Evolutionary conservation across 1,140 invertebrate genomes (phyloP).

Genomic region (Potamilus streckersoni): DNA sequence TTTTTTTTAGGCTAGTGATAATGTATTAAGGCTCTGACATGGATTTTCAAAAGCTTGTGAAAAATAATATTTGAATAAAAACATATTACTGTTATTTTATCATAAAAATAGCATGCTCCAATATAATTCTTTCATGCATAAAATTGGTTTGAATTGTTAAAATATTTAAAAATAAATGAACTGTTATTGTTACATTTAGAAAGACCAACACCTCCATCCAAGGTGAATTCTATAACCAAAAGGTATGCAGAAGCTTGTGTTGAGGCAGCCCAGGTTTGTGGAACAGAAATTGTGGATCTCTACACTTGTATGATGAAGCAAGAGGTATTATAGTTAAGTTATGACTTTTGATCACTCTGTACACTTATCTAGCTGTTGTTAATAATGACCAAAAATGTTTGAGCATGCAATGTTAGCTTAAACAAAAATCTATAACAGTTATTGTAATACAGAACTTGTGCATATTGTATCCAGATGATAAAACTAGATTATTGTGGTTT

Average conservation of each 20-base stretch:
- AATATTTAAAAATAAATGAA: not conserved
- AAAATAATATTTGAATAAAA: too few species aligned
- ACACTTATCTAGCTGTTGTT: too few species aligned
- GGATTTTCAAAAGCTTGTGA: too few species aligned
- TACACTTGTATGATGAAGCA: slow-evolving; percentile 50
- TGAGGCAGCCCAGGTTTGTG: slow-evolving; percentile 38
- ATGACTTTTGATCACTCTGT: too few species aligned
- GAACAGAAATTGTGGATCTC: slow-evolving; percentile 49
- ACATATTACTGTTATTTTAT: not conserved
- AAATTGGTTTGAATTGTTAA: not conserved
- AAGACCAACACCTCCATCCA: slow-evolving; percentile 33
- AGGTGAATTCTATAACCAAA: slow-evolving; percentile 35
- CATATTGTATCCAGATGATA: too few species aligned
- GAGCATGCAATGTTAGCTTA: too few species aligned
- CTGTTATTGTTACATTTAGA: not conserved
- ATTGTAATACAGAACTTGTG: too few species aligned
- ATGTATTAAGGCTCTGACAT: not conserved
- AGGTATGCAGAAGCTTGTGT: slow-evolving; percentile 48
- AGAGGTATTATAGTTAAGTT: slow-evolving; percentile 20
- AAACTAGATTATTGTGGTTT: too few species aligned
- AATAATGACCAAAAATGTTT: too few species aligned
- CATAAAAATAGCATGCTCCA: not conserved
- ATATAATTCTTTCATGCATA: too few species aligned
- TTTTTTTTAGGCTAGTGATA: too few species aligned
- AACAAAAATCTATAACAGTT: too few species aligned